phyloP scores from a whole-genome alignment of 2,888 invertebrate species.

The Volucella inflata region DNA sequence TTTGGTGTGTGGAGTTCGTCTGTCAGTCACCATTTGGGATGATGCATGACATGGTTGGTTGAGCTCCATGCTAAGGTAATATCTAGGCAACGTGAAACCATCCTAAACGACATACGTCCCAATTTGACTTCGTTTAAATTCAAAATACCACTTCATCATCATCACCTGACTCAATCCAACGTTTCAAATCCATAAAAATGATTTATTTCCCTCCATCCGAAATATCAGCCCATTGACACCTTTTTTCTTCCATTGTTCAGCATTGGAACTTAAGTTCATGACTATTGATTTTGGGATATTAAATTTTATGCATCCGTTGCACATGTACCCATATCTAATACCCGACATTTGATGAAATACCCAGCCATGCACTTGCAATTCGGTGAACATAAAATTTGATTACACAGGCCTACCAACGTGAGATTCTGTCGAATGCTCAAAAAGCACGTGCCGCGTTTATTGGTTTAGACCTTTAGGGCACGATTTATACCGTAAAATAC shows the following conservation, averaged over 20 bases:
- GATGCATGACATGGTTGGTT: no score
- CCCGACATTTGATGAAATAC: conserved; percentile 17
- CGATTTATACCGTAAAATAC: not conserved
- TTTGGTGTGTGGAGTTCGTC: no score
- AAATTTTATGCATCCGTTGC: conserved; percentile 30
- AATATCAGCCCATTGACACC: conserved; percentile 8
- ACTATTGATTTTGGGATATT: conserved; percentile 5
- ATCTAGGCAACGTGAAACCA: no score
- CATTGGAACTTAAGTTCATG: not conserved
- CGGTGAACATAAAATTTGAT: conserved; percentile 25
- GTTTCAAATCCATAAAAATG: not conserved
- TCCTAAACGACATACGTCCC: no score
- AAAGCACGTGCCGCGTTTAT: conserved; percentile 11
- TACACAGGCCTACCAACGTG: conserved; percentile 22
- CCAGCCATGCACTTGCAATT: conserved; percentile 2
- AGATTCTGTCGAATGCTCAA: conserved; percentile 6
- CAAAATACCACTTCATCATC: no score
- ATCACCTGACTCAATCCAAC: no score
- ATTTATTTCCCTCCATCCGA: not conserved
- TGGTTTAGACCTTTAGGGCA: conserved; percentile 2
- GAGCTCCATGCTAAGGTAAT: no score
- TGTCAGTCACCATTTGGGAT: no score
- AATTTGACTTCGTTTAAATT: no score
- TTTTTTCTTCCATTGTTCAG: not conserved
- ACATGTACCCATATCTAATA: not conserved